Base-by-base conservation (phyloP, 2,888 invertebrate genomes). In the Miltochrista miniata region DNA sequence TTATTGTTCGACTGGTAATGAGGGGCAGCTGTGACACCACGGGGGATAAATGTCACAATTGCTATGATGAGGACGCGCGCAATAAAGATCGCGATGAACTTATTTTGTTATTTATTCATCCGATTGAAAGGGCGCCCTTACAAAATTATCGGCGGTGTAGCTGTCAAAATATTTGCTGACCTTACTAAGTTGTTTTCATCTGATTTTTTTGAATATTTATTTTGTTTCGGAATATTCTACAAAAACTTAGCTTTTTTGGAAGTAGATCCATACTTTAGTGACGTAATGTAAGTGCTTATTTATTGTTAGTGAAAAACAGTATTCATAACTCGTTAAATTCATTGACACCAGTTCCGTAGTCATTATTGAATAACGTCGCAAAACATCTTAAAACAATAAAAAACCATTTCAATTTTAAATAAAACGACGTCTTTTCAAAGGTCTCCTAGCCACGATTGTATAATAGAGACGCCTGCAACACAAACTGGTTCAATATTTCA, bases 391-490 rank as follows among this genome's bases (percentile, higher is more conserved):
- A 24, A 24, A 24, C 2, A 24, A 24, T 5, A 5, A 4, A 24
- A 75, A 79, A 72, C 70, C 72, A 73, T 74, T 74, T 72, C 72
- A 74, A 74, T 75, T 67, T 65, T 70, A 62, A 70, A 72, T 13
- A 68, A 70, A 65, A 65, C 18, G 18, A 66, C 58, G 64, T 63
- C 82, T 81, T 81, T 76, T 61, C 70, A 68, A 44, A 59, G 62
- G 68, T 70, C 70, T 74, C 64, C 69, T 63, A 63, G 69, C 76
- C 66, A 73, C 73, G 68, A 77, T 85, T 83, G 78, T 79, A 80
- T 85, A 83, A 85, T 79, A 74, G 80, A 81, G 76, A 79, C 79
- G 83, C 77, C 81, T 84, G 85, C 80, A 76, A 72, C 73, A 74
- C 61, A 72, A 81, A 83, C 85, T 71, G 76, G 81, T 82, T 76